These are phyloP conservation scores for Calosoma granatense DNA, from an alignment of 1,140 invertebrate species.

Conservation along the genomic window DNA sequence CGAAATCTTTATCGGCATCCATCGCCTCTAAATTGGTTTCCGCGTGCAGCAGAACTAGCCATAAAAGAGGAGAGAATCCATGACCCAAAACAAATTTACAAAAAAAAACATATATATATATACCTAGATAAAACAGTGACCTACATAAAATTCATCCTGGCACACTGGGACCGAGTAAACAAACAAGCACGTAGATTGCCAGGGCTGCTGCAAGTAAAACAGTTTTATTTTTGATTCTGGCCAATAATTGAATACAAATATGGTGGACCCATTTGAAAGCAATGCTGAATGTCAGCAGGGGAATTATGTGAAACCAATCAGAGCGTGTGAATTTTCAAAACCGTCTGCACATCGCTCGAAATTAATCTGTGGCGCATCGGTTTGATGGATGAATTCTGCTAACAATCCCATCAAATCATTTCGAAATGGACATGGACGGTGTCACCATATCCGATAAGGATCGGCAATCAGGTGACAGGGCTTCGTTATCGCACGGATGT, in stretches of 20 bases:
- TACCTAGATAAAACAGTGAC: background rate
- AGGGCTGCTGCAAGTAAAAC: background rate
- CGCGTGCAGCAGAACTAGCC: background rate
- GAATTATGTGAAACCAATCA: background rate
- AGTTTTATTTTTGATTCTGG: background rate
- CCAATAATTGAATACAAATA: background rate
- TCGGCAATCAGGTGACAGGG: conserved; percentile 5
- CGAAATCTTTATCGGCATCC: background rate
- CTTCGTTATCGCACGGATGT: conserved; percentile 5
- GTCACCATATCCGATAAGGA: conserved; percentile 2
- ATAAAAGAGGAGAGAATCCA: background rate
- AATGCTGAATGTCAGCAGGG: background rate
- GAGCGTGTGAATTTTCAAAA: conserved; percentile 4
- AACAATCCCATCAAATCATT: conserved; percentile 3
- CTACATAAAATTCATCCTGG: too few relatives aligned
- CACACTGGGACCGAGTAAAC: too few relatives aligned
- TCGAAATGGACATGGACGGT: conserved; percentile 1
- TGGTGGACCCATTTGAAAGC: background rate
- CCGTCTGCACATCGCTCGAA: background rate
- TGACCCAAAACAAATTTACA: background rate
- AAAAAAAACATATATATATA: background rate
- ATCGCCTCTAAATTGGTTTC: background rate
- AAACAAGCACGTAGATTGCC: background rate
- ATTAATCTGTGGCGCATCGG: background rate
- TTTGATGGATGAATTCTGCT: background rate